Conservation (phyloP, 92 coral and sea anemone species). For the Umimayanthus chanpuru region DNA sequence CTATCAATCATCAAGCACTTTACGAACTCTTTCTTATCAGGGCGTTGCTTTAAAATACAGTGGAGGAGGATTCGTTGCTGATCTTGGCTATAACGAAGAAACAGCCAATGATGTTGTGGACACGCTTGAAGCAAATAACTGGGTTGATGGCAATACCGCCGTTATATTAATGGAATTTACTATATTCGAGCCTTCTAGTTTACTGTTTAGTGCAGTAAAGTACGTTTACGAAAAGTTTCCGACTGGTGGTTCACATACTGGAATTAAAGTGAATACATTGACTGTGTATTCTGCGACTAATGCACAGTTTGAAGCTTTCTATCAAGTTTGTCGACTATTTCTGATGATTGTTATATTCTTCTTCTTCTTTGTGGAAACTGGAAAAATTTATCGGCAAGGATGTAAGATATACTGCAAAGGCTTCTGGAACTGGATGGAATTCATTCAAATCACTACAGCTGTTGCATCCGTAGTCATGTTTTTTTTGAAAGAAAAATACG, state of each 20-base stretch:
- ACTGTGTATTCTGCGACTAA: constrained; percentile 73
- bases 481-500: constrained; percentile 67
- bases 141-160: constrained; percentile 71
- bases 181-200: constrained; percentile 75
- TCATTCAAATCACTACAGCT: constrained; percentile 66
- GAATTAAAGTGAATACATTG: constrained; percentile 55
- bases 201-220: constrained; percentile 66
- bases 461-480: constrained; percentile 63
- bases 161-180: constrained; percentile 78
- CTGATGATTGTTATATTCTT: constrained; percentile 71
- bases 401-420: constrained; percentile 52
- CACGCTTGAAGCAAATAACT: constrained; percentile 52
- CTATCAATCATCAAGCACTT: constrained; percentile 56
- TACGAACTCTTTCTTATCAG: constrained; percentile 56
- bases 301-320: constrained; percentile 52
- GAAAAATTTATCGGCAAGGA: constrained; percentile 56
- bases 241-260: constrained; percentile 65
- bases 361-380: constrained; percentile 61
- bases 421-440: constrained; percentile 82
- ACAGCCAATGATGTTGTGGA: constrained; percentile 61
- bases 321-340: constrained; percentile 61
- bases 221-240: constrained; percentile 73
- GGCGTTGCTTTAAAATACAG: constrained; percentile 56
- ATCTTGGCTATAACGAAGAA: constrained; percentile 72
- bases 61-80: constrained; percentile 85